Evolutionary conservation across 2,113 vertebrate species (phyloP).

Genomic region (Pedetes capensis): DNA sequence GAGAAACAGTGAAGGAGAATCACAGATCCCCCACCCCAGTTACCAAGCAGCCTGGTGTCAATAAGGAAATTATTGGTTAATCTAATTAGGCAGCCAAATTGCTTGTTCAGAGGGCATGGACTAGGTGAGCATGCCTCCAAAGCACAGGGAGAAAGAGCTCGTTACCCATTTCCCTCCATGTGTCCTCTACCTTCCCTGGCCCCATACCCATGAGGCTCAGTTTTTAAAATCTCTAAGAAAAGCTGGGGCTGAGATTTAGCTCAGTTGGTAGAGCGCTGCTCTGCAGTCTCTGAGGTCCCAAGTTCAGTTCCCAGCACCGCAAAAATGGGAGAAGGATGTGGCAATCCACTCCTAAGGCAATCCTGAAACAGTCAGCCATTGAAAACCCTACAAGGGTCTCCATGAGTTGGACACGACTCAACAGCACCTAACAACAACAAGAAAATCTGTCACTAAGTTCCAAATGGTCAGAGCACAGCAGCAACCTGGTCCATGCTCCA

Average conservation of each 20-base stretch:
- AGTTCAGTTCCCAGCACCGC: no score
- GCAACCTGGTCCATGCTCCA: background rate
- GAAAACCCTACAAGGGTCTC: no score
- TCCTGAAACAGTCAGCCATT: no score
- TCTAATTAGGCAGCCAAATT: constrained; percentile 53
- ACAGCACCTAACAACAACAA: no score
- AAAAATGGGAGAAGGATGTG: no score
- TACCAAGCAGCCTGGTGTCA: constrained; percentile 49
- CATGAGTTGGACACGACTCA: no score
- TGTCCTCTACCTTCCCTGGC: background rate
- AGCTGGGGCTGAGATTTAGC: no score
- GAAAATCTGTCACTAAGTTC: background rate
- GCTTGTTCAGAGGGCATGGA: constrained; percentile 17
- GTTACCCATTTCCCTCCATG: constrained; percentile 29
- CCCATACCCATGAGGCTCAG: background rate
- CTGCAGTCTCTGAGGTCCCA: no score
- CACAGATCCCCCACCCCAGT: background rate
- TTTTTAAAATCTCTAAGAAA: constrained; percentile 26
- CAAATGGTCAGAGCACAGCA: background rate
- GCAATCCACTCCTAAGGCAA: no score
- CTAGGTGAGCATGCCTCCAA: constrained; percentile 58
- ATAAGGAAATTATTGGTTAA: constrained; percentile 58
- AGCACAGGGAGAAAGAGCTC: constrained; percentile 42
- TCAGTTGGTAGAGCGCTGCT: no score
- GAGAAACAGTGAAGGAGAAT: background rate